Evolutionary conservation across 2,113 vertebrate genomes (phyloP), one percentile per base, ranked within the genome.

Genomic region (Brachionichthys hirsutus): DNA sequence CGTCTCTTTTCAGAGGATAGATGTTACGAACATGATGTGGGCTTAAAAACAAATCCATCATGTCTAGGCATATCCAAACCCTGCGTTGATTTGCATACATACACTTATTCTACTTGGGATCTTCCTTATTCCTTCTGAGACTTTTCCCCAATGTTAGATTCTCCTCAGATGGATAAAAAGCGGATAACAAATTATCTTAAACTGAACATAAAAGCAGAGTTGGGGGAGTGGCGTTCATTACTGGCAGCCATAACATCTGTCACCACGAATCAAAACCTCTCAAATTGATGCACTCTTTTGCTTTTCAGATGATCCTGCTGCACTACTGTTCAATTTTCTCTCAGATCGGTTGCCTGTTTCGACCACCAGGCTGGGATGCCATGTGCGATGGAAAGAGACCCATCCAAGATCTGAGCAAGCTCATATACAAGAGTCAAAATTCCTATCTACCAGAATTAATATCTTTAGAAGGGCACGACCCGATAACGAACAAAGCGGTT

Each of bases 391-490:
- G 81, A 68, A 84, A 80, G 59, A 58, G 73, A 71, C 52, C 69
- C 61, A 59, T 79, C 89, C 75, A 64, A 64, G 56, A 62, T 61
- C 62, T 30, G 54, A 12, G 42, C 67, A 78, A 83, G 80, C 78
- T 75, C 75, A 88, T 73, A 76, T 69, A 67, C 66, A 60, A 70
- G 58, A 62, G 77, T 84, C 71, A 66, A 69, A 75, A 81, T 77
- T 79, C 76, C 68, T 80, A 78, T 85, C 71, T 72, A 79, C 77
- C 15, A 34, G 62, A 86, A 79, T 88, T 80, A 81, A 87, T 86
- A n/a, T n/a, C n/a, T n/a, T n/a, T n/a, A n/a, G n/a, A n/a, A n/a
- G n/a, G n/a, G n/a, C n/a, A n/a, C n/a, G n/a, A n/a, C n/a, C n/a
- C n/a, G n/a, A n/a, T n/a, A n/a, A n/a, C n/a, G n/a, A n/a, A n/a